Percentiles rank a stretch among this genome's conserved stretches.
Conservation (phyloP, 2,888 invertebrate genomes). For the Orchesellides sinensis region DNA sequence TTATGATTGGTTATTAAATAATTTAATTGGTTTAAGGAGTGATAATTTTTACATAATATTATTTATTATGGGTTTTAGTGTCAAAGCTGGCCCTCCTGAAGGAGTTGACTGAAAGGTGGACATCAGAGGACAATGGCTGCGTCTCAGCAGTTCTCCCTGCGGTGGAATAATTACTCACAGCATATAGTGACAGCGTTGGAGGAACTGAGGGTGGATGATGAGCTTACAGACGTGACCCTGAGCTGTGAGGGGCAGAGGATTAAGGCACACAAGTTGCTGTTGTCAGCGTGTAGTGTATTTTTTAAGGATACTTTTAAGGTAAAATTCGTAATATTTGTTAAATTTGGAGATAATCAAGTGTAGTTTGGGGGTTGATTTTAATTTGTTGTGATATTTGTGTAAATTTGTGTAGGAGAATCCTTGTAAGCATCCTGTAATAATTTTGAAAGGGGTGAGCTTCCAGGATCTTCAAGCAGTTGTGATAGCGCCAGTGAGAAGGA, state of each 20-base stretch:
- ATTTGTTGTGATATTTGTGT: neutral
- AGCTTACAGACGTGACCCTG: conserved; percentile 89
- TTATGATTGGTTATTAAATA: no score
- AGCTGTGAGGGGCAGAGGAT: conserved; percentile 91
- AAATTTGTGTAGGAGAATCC: conserved; percentile 60
- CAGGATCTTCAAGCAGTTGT: conserved; percentile 86
- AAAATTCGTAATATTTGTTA: no score
- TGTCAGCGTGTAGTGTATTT: conserved; percentile 90
- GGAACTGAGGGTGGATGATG: conserved; percentile 80
- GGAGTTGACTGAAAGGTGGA: conserved; percentile 24
- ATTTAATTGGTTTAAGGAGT: no score
- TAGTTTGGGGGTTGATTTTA: conserved; percentile 2
- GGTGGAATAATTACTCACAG: conserved; percentile 91
- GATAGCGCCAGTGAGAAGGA: conserved; percentile 78
- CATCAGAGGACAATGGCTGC: conserved; percentile 67
- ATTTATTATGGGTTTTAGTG: no score
- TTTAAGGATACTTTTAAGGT: conserved; percentile 81
- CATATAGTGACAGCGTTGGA: conserved; percentile 88
- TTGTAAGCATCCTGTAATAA: conserved; percentile 84
- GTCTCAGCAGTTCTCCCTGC: conserved; percentile 85
- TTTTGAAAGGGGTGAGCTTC: conserved; percentile 87
- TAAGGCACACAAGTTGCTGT: conserved; percentile 89
- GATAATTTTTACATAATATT: no score
- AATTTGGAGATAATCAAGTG: neutral
- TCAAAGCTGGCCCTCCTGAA: no score